Percentiles rank a stretch among this genome's conserved stretches.
Conservation (phyloP, 2,797 vertebrate species). For the Oryzias sinensis region DNA sequence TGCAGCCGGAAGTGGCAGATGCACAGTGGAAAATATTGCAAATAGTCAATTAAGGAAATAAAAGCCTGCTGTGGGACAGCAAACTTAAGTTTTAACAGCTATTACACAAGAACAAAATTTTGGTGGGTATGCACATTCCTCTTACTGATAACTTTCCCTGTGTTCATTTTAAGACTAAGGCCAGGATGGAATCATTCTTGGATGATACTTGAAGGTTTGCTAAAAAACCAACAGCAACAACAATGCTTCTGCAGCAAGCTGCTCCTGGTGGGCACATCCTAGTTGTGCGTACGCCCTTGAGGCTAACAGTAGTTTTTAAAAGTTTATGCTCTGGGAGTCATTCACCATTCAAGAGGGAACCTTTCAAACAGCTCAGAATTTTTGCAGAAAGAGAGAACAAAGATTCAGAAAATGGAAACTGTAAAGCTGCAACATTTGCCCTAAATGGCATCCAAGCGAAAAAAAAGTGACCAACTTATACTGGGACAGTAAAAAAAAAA, state of each 20-base stretch:
- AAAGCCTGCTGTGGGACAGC: constrained; percentile 1
- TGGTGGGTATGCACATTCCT: neutral
- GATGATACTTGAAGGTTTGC: constrained; percentile 41
- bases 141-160: neutral
- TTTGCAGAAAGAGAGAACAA: constrained; percentile 6
- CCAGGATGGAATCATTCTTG: constrained; percentile 17
- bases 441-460: constrained; percentile 36
- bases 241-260: constrained; percentile 53
- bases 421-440: constrained; percentile 52
- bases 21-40: neutral
- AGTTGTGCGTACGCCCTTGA: constrained; percentile 29
- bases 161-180: constrained; percentile 9
- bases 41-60: neutral
- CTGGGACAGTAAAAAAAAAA: constrained; percentile 34
- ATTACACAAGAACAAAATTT: neutral
- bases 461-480: constrained; percentile 51
- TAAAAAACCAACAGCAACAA: constrained; percentile 43
- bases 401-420: neutral
- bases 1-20: constrained; percentile 1
- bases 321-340: constrained; percentile 14
- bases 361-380: constrained; percentile 23
- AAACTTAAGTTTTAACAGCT: neutral
- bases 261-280: constrained; percentile 61
- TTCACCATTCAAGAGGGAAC: neutral
- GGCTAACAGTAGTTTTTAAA: constrained; percentile 22